Percentiles rank a stretch among this genome's conserved stretches.
Evolutionary conservation across 2,113 vertebrate species (phyloP).

Genomic region (Bothrops jararaca): DNA sequence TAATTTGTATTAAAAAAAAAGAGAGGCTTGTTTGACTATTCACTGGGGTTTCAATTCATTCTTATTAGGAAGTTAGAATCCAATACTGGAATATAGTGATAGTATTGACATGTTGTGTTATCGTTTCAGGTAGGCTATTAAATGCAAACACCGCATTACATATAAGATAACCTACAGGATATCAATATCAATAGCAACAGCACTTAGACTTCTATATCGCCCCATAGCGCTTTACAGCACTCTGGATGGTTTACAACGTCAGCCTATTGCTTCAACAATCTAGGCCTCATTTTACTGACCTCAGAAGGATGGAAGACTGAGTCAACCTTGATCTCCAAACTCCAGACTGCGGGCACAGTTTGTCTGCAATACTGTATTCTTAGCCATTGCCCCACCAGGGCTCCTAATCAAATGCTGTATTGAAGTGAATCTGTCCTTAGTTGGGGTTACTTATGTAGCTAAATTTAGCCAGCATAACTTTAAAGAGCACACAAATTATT

Average conservation of each 20-base stretch:
- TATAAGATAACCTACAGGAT: not conserved
- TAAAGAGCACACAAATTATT: not conserved
- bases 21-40: not conserved
- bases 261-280: not conserved
- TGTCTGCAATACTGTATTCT: not conserved
- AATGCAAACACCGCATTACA: not conserved
- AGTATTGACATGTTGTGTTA: not conserved
- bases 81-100: not conserved
- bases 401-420: not conserved
- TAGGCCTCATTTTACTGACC: not conserved
- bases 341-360: not conserved
- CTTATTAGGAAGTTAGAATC: not conserved
- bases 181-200: not conserved
- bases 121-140: not conserved
- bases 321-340: not conserved
- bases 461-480: not conserved
- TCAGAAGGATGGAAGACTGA: not conserved
- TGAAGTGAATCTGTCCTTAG: not conserved
- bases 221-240: not conserved
- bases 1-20: not conserved
- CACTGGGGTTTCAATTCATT: not conserved
- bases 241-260: not conserved
- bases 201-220: not conserved
- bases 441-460: not conserved
- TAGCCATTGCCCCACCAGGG: fast-evolving